Evolutionary conservation across 2,113 vertebrate genomes (phyloP), one percentile per base, ranked within the genome.

Genomic region (Gopherus flavomarginatus): DNA sequence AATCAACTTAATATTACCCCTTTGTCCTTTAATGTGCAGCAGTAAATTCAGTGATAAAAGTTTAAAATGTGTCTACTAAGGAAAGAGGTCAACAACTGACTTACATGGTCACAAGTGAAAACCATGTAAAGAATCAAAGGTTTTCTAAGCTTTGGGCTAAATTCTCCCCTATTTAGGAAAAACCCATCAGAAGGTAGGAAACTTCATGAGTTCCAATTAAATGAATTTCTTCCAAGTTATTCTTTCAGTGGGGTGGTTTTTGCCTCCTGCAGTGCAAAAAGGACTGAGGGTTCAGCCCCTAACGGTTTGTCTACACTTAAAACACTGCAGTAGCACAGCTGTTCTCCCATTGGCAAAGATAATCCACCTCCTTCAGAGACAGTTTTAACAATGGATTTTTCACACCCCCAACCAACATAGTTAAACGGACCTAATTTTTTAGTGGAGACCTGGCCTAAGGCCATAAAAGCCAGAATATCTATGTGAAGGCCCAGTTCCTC

Each of bases 21-120:
- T 90, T 91, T 87, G 82, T 87, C 85, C 56, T 93, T 80, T 69
- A 57, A 69, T 86, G 47, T 54, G 62, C 49, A 82, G n/a, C 88
- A 90, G 42, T 91, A 91, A 91, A 96, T 88, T 26, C 79, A 91
- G 81, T 78, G 2, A 21, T 88, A 44, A 85, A 92, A 87, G 38
- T 69, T 89, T 87, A 92, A 54, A 52, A 16, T 81, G 27, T 35
- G 21, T 49, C 85, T 85, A 62, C 84, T 88, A 94, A 81, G 35
- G 83, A 44, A 27, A n/a, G n/a, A 86, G 81, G 38, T 69, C 81
- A 91, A 83, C 83, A 92, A 49, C 89, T 87, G 83, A 83, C 29
- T 52, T 72, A 89, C 54, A 44, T 83, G 83, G 87, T 53, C 85
- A 85, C 89, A 83, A n/a, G 29, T 56, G 59, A 89, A 1, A 6